Evolutionary conservation across 2,113 vertebrate species (phyloP).

Genomic region (Prochilodus magdalenae): DNA sequence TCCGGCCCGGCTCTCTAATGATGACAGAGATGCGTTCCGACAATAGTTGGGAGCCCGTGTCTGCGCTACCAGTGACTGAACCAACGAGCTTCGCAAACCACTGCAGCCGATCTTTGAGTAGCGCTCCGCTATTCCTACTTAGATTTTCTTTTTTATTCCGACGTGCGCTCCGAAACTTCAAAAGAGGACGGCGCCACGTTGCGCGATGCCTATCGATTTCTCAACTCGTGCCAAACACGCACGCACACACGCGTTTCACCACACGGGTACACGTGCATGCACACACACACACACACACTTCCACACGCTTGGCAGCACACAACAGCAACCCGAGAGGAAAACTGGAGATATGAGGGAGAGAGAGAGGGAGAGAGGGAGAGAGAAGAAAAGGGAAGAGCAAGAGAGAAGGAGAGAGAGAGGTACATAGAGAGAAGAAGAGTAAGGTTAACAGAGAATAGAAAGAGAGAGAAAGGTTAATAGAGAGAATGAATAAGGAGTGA

Average conservation of each 20-base stretch:
- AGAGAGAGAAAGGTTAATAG: background rate
- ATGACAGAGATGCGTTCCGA: constrained; percentile 42
- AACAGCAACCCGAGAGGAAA: background rate
- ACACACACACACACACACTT: background rate
- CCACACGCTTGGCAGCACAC: constrained; percentile 15
- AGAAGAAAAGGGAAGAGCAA: background rate
- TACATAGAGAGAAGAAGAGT: background rate
- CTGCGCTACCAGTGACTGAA: constrained; percentile 3
- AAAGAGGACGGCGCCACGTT: background rate
- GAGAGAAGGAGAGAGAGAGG: background rate
- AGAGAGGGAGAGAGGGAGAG: background rate
- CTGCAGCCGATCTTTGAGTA: background rate
- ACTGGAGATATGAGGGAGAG: background rate
- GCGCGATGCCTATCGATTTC: constrained; percentile 29
- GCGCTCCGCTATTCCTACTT: background rate
- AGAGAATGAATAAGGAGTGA: background rate
- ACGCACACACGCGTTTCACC: background rate
- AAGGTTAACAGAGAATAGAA: no score
- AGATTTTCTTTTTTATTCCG: background rate
- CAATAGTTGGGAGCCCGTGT: constrained; percentile 28
- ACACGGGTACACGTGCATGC: background rate
- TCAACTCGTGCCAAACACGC: background rate
- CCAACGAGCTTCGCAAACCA: background rate
- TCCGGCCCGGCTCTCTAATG: constrained; percentile 21
- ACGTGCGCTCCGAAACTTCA: background rate